Conservation (phyloP, 2,113 vertebrate species). For the human region DNA sequence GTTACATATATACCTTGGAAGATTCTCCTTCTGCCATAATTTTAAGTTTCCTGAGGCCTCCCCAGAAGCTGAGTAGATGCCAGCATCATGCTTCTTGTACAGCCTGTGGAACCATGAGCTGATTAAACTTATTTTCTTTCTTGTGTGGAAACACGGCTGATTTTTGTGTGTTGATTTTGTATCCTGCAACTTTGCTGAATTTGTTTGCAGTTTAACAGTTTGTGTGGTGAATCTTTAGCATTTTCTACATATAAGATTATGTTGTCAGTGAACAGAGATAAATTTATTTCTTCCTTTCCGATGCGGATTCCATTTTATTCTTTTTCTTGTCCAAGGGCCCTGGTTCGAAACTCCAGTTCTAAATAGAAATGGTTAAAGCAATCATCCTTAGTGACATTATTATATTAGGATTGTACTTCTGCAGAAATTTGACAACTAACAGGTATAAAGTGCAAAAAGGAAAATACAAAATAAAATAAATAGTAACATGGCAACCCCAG, state of each 20-base stretch:
- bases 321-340: neutral
- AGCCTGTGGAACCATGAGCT: too few species aligned
- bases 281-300: neutral
- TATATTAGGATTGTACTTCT: neutral
- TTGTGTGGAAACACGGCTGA: too few species aligned
- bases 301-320: neutral
- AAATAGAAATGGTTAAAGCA: neutral
- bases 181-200: too few species aligned
- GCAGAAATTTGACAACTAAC: neutral
- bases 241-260: neutral
- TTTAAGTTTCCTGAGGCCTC: too few species aligned
- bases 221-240: neutral
- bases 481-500: neutral
- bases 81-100: too few species aligned
- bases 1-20: too few species aligned
- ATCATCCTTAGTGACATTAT: neutral
- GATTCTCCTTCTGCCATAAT: too few species aligned
- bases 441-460: neutral
- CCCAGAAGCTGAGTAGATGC: too few species aligned
- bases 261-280: neutral
- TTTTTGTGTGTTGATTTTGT: too few species aligned
- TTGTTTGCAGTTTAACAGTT: too few species aligned
- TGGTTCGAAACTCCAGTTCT: neutral
- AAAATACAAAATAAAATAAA: neutral
- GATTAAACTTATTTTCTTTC: too few species aligned